A percentile compares a stretch with the other conserved stretches of the same genome.
Evolutionary conservation across 2,888 invertebrate genomes (phyloP).

Genomic region (Opisthograptis luteolata): DNA sequence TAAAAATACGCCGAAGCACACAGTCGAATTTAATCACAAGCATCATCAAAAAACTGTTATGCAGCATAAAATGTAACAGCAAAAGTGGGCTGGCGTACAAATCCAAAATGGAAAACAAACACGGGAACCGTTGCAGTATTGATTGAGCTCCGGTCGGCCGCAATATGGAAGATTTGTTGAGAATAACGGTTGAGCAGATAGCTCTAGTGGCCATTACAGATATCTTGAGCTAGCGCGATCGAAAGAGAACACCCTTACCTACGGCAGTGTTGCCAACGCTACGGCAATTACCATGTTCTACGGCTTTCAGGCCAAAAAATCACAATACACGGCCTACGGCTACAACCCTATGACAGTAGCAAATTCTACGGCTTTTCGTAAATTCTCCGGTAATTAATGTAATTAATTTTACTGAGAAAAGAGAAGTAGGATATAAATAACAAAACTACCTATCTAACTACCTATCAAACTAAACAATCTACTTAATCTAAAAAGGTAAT

Average conservation of each 20-base stretch:
- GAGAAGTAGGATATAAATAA: too few relatives aligned
- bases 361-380: too few relatives aligned
- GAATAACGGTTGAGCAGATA: slow-evolving; percentile 76
- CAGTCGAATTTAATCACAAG: slow-evolving; percentile 14
- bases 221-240: slow-evolving; percentile 71
- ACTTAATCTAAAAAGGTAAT: too few relatives aligned
- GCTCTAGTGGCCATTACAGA: slow-evolving; percentile 81
- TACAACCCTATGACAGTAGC: too few relatives aligned
- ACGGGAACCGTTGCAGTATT: slow-evolving; percentile 58
- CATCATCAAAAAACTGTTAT: slow-evolving; percentile 9
- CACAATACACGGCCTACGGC: too few relatives aligned
- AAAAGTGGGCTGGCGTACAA: slow-evolving; percentile 41
- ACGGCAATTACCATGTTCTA: too few relatives aligned
- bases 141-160: slow-evolving; percentile 69
- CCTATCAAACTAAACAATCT: too few relatives aligned
- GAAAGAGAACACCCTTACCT: slow-evolving; percentile 65
- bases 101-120: slow-evolving; percentile 56
- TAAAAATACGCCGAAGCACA: slow-evolving; percentile 1
- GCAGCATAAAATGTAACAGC: slow-evolving; percentile 15
- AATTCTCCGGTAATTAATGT: too few relatives aligned
- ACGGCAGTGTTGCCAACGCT: too few relatives aligned
- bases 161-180: slow-evolving; percentile 78
- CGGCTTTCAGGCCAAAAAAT: too few relatives aligned
- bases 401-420: too few relatives aligned
- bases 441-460: too few relatives aligned